phyloP scores from a whole-genome alignment of 2,113 vertebrate species.

The Xenus cinereus region DNA sequence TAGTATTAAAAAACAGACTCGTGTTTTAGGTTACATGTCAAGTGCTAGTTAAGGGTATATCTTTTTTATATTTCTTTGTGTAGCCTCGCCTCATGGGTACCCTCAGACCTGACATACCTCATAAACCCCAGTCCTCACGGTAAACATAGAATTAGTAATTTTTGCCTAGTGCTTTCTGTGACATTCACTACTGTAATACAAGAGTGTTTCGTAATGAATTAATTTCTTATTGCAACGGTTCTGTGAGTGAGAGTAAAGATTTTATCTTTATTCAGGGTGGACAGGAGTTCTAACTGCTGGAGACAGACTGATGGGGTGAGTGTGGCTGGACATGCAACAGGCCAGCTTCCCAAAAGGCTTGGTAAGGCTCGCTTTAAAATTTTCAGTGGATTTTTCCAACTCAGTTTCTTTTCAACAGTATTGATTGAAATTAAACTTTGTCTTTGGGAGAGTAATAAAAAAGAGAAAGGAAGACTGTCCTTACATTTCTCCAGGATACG shows the following conservation, averaged over 20 bases:
- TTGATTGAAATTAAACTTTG: neutral
- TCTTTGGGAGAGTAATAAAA: neutral
- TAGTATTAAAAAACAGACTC: neutral
- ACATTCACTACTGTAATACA: neutral
- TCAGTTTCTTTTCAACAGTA: neutral
- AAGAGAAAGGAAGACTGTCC: neutral
- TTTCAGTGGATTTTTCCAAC: neutral
- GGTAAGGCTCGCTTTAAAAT: neutral
- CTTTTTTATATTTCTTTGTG: neutral
- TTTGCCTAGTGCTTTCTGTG: neutral
- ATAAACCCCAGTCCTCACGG: neutral
- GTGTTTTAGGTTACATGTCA: neutral
- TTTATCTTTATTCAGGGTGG: neutral
- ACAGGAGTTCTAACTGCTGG: neutral
- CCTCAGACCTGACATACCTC: neutral
- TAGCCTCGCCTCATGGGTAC: neutral
- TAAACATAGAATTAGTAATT: neutral
- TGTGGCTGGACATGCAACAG: neutral
- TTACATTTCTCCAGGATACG: neutral
- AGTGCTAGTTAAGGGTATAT: neutral
- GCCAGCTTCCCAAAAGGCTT: neutral
- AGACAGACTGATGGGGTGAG: neutral
- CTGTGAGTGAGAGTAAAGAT: neutral
- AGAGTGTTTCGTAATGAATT: neutral
- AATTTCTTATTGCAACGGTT: neutral